A percentile compares a stretch with the other conserved stretches of the same genome.
Evolutionary conservation across 2,113 vertebrate species (phyloP).

Genomic region (Elanoides forficatus): DNA sequence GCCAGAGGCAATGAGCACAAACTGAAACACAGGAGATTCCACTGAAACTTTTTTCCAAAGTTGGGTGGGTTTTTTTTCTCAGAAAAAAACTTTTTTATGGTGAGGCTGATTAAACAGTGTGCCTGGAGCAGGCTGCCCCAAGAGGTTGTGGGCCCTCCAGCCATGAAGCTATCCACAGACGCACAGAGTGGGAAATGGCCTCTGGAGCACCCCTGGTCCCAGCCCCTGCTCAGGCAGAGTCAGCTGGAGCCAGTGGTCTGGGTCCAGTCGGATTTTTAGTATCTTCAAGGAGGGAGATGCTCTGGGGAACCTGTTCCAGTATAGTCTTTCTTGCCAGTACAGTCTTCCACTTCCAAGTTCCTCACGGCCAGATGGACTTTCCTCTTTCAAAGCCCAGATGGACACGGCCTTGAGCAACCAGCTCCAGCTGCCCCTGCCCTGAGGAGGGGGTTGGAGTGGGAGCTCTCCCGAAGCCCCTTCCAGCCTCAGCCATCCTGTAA

Average conservation of each 20-base stretch:
- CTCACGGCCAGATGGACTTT: neutral
- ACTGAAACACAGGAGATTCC: neutral
- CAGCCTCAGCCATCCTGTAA: too few species aligned
- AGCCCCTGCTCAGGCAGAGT: fast-evolving
- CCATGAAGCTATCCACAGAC: fast-evolving
- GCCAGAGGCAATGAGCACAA: neutral
- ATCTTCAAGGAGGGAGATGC: neutral
- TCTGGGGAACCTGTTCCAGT: fast-evolving
- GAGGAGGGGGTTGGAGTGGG: neutral
- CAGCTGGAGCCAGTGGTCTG: fast-evolving
- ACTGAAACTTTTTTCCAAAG: neutral
- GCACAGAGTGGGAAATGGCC: fast-evolving
- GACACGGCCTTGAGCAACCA: fast-evolving
- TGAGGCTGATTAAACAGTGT: neutral
- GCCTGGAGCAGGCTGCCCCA: neutral
- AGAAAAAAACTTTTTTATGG: neutral
- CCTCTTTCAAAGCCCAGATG: too few species aligned
- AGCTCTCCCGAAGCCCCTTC: neutral
- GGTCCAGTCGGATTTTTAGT: fast-evolving
- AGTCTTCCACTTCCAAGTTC: neutral
- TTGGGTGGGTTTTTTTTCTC: too few species aligned
- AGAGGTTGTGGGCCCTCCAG: neutral
- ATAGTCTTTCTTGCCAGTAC: fast-evolving
- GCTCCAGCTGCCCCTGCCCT: neutral
- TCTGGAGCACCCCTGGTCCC: neutral